Base-by-base conservation (phyloP, 2,888 invertebrate genomes). In the Synergus japonicus region DNA sequence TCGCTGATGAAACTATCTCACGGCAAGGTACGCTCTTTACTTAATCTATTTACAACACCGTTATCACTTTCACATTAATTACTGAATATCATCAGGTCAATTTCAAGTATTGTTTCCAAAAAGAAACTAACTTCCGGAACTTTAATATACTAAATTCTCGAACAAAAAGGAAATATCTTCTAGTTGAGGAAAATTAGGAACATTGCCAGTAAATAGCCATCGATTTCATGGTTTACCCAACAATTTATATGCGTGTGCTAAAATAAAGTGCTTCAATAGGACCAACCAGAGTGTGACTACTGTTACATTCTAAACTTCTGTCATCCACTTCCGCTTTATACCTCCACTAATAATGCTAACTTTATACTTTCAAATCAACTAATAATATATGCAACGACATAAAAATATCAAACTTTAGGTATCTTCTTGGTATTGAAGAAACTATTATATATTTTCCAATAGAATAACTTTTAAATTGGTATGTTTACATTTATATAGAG, bases 251-350 rank as follows among this genome's bases (percentile, higher is more conserved):
- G 29, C 69, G 29, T 54, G 49, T n/a, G 37, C 69, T 49, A 15
- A 64, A 29, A 29, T 29, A 29, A 73, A 63, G 54, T 76, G 77
- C 76, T 78, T 81, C 76, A 18, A 77, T 77, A 66, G 77, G 64
- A 82, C 80, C 82, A 84, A 84, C 81, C 82, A 84, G 84, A 84
- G 84, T 85, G 83, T 84, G 84, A 84, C 85, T 80, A 81, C 77
- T 82, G 82, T 79, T 78, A 73, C 82, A 83, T 83, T 85, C 82
- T 78, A 79, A 76, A 76, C 78, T 69, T 83, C 78, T 80, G 82
- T 12, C 66, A 15, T n/a, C 13, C 69, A 49, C 69, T 69, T 69
- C 69, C 49, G 49, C 49, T 29, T 69, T 54, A 37, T 49, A 44
- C n/a, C 9, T 66, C 41, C 1, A 66, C 10, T 18, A 8, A n/a